Base-by-base conservation (phyloP, 2,888 invertebrate genomes). In the Sphinx pinastri region DNA sequence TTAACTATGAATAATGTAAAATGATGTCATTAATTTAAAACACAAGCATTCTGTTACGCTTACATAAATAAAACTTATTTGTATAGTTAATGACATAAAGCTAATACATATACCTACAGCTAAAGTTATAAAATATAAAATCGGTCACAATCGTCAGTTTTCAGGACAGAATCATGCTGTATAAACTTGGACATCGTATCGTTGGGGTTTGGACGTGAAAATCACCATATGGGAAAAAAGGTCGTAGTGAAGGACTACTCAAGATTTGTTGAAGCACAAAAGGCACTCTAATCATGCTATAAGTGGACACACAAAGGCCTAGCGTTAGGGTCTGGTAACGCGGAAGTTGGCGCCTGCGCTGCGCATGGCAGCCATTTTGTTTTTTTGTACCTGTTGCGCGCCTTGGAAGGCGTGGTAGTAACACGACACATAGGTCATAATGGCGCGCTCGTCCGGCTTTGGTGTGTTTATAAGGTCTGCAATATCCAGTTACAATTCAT, bases 401-500 rank as follows among this genome's bases (percentile, higher is more conserved):
- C 99, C 99, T 96, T 99, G 99, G 97, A 99, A 99, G 94, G 99
- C 99, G 95, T 99, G 99, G 96, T 99, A 99, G 96, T 99, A 99
- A 96, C 99, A 99, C 94, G 99, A 99, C 95, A 99, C 99, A 95
- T 99, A 99, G 88, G 99, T 99, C 99, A 99, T 99, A 94, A 99
- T 99, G 93, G 99, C 99, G 95, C 99, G 97, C 96, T 99, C 99
- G 95, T 99, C 99, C 94, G 99, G 99, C 96, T 99, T 99, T 91
- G 98, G 98, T 88, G 98, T 99, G 97, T 99, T 99, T 96, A 99
- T 99, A 96, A 99, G 97, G 97, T 99, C 99, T 99, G 95, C 75
- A 93, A 93, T 89, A 84, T 89, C 86, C 81, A 89, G 81, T 81
- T 78, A 82, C 77, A 76, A 70, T 69, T 68, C 67, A 54, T 67